Percentiles rank a stretch among this genome's conserved stretches.
Evolutionary conservation across 1,140 invertebrate genomes (phyloP).

Genomic region (Drosophila ogumai): DNA sequence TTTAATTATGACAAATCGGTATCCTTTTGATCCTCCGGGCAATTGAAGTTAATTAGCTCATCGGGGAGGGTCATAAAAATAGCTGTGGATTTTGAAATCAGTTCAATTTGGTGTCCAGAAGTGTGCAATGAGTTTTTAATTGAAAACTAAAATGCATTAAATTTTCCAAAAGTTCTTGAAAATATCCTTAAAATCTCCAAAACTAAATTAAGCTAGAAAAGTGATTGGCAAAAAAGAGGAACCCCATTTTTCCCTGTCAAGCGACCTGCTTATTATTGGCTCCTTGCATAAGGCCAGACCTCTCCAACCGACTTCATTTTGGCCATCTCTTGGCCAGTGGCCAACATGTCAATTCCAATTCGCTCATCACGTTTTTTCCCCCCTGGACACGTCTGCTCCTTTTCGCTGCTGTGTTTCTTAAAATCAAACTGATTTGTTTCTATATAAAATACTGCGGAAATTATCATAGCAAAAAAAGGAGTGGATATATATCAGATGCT

Average conservation of each 20-base stretch:
- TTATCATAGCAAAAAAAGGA: slow-evolving; percentile 71
- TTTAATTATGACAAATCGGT: slow-evolving; percentile 21
- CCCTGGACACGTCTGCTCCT: background rate
- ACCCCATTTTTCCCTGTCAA: background rate
- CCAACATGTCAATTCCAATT: slow-evolving; percentile 77
- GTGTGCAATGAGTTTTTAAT: background rate
- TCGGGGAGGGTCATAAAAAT: background rate
- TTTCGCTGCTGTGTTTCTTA: slow-evolving; percentile 12
- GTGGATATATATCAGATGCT: slow-evolving; percentile 22
- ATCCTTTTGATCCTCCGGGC: background rate
- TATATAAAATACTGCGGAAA: slow-evolving; percentile 72
- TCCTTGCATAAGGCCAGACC: slow-evolving; percentile 25
- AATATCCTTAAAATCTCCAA: background rate
- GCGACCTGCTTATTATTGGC: slow-evolving; percentile 21
- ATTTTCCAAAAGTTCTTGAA: too few relatives aligned
- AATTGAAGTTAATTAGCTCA: slow-evolving; percentile 7
- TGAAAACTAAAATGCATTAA: too few relatives aligned
- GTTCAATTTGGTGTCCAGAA: background rate
- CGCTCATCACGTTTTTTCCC: slow-evolving; percentile 56
- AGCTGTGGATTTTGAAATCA: background rate
- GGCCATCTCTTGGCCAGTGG: slow-evolving; percentile 51
- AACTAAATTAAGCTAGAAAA: background rate
- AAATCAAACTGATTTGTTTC: slow-evolving; percentile 72
- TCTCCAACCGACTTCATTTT: slow-evolving; percentile 18
- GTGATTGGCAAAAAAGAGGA: background rate